Conservation (phyloP, 2,113 vertebrate species). For the Scartelaos histophorus region DNA sequence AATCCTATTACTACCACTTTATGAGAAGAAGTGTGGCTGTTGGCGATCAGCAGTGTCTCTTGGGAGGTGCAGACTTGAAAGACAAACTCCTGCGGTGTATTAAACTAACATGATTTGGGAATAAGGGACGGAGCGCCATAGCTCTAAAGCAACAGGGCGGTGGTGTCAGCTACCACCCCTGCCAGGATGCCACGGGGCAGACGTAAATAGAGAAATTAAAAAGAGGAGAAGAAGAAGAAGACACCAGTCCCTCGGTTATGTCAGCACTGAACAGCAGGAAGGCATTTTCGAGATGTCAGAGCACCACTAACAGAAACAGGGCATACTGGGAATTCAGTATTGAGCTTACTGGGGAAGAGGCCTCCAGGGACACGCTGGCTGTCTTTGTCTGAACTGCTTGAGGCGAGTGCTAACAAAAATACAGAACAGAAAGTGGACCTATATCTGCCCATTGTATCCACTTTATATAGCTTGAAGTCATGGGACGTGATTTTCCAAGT, state of each 20-base stretch:
- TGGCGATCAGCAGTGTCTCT: conserved; percentile 20
- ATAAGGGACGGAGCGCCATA: conserved; percentile 26
- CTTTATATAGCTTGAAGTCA: background rate
- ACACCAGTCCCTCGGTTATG: conserved; percentile 27
- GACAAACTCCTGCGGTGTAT: conserved; percentile 42
- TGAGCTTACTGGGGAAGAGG: conserved; percentile 25
- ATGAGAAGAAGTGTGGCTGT: conserved; percentile 29
- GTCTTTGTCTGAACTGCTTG: conserved; percentile 2
- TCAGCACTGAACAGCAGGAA: conserved; percentile 42
- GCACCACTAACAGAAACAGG: conserved; percentile 17
- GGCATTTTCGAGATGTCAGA: conserved; percentile 29
- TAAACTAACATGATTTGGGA: conserved; percentile 62
- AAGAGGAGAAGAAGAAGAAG: conserved; percentile 27
- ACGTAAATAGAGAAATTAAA: conserved; percentile 23
- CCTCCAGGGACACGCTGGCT: conserved; percentile 2
- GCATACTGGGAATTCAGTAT: conserved; percentile 31
- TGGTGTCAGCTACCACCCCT: conserved; percentile 11
- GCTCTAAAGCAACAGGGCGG: conserved; percentile 24
- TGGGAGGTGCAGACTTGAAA: conserved; percentile 30
- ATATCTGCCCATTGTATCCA: background rate
- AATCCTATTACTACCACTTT: conserved; percentile 40
- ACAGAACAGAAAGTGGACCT: conserved; percentile 19
- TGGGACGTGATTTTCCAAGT: too few species aligned
- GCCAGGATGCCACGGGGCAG: conserved; percentile 13
- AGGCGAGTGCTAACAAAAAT: conserved; percentile 3